Conservation (phyloP, 2,113 vertebrate species). For the Engystomops pustulosus region DNA sequence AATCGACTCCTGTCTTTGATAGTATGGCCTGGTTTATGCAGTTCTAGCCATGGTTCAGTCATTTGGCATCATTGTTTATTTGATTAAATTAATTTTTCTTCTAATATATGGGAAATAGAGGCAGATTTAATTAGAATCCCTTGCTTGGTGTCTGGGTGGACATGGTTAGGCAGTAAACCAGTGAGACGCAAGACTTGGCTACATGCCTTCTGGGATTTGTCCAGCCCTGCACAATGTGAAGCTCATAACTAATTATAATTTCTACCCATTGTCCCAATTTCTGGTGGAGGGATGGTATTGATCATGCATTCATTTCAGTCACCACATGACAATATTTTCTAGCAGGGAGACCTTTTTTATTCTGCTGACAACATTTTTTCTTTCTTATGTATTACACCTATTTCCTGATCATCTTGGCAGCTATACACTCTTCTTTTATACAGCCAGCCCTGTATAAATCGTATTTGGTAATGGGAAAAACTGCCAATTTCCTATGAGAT, state of each 20-base stretch:
- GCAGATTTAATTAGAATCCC: not conserved
- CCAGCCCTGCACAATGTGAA: not conserved
- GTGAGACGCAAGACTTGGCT: not conserved
- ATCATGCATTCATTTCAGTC: not conserved
- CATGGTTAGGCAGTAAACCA: not conserved
- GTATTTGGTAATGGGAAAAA: too few relatives aligned
- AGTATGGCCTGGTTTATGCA: too few relatives aligned
- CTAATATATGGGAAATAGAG: not conserved
- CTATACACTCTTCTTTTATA: too few relatives aligned
- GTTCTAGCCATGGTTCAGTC: too few relatives aligned
- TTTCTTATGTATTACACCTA: too few relatives aligned
- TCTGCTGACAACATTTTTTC: too few relatives aligned
- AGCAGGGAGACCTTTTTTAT: too few relatives aligned
- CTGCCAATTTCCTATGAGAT: too few relatives aligned
- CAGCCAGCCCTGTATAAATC: too few relatives aligned
- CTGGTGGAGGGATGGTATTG: not conserved
- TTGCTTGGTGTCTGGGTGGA: not conserved
- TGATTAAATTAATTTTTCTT: not conserved
- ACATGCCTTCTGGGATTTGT: not conserved
- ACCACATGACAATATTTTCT: not conserved
- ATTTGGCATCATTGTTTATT: not conserved
- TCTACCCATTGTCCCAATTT: not conserved
- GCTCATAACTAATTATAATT: not conserved
- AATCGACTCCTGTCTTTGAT: too few relatives aligned
- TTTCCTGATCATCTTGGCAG: too few relatives aligned